phyloP scores from a whole-genome alignment of 2,888 invertebrate genomes.

The Pandemis heparana region DNA sequence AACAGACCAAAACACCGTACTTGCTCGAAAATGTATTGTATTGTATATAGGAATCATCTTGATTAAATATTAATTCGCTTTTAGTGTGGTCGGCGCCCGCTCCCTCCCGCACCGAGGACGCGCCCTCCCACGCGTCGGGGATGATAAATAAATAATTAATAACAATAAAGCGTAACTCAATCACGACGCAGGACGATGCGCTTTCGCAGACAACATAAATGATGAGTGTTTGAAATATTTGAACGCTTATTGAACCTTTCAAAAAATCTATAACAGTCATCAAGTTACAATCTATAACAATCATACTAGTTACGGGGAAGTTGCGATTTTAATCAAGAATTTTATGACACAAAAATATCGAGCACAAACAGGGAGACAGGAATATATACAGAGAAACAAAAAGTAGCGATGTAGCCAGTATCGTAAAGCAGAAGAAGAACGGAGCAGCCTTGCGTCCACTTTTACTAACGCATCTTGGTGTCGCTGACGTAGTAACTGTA shows the following conservation, averaged over 20 bases:
- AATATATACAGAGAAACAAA: no score
- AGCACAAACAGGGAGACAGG: no score
- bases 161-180: conserved; percentile 37
- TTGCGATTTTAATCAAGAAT: no score
- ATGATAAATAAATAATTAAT: conserved; percentile 43
- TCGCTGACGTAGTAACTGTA: no score
- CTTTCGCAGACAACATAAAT: neutral
- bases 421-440: no score
- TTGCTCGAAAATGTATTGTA: neutral
- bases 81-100: neutral
- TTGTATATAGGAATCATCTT: neutral
- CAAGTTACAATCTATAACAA: no score
- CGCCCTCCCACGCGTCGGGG: conserved; percentile 17
- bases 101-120: neutral
- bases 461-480: no score
- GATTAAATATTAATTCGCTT: conserved; percentile 7
- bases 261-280: no score
- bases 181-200: conserved; percentile 29
- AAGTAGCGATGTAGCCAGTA: no score
- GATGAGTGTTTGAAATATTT: neutral
- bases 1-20: neutral
- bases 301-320: no score
- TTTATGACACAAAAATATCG: no score
- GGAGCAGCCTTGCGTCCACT: no score
- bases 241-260: neutral